Percentiles rank a stretch among this genome's conserved stretches.
Conservation (phyloP, 2,888 invertebrate species). For the Diarsia dahlii region DNA sequence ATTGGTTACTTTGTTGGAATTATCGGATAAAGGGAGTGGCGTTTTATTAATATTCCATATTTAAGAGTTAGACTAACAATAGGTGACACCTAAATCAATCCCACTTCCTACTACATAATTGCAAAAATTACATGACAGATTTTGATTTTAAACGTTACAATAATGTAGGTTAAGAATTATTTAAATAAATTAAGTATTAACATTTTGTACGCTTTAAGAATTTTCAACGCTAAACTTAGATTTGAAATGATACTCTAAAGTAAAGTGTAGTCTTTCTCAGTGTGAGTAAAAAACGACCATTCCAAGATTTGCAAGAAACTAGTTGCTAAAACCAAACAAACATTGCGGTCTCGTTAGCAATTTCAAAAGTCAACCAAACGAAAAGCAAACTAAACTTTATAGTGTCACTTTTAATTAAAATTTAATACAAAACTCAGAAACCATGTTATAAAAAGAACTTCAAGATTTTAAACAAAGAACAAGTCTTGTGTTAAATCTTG, state of each 20-base stretch:
- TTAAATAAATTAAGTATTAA: no score
- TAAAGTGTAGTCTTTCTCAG: background rate
- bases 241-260: background rate
- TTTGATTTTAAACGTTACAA: background rate
- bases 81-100: background rate
- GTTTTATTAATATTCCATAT: background rate
- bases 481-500: constrained; percentile 53
- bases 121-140: background rate
- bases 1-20: constrained; percentile 24
- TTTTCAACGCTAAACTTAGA: background rate
- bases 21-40: constrained; percentile 11
- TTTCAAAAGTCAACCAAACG: constrained; percentile 22
- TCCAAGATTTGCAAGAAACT: background rate
- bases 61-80: background rate
- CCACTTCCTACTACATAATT: background rate
- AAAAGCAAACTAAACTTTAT: constrained; percentile 9
- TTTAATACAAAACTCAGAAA: constrained; percentile 27
- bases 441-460: constrained; percentile 28
- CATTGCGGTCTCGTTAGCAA: background rate
- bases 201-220: no score
- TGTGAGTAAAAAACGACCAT: background rate
- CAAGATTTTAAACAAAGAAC: constrained; percentile 51
- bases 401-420: constrained; percentile 48
- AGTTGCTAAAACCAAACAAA: background rate
- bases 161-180: no score